Percentiles rank a stretch among this genome's conserved stretches.
Conservation (phyloP, 2,113 vertebrate genomes). For the Acanthisitta chloris region DNA sequence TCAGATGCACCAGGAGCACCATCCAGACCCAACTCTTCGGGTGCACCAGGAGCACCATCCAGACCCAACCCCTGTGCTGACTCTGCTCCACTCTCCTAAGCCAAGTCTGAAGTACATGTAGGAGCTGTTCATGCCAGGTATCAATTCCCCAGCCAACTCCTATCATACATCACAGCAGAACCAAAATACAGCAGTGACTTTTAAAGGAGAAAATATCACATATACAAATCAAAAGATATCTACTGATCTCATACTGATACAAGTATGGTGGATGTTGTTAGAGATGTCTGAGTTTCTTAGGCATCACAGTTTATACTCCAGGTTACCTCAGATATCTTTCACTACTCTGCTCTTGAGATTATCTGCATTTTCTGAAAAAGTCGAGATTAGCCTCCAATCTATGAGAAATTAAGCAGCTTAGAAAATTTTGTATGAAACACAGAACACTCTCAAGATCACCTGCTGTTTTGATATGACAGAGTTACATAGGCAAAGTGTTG, state of each 20-base stretch:
- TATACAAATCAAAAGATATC: neutral
- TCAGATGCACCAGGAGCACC: neutral
- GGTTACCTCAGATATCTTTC: neutral
- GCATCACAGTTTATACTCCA: neutral
- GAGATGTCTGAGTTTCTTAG: neutral
- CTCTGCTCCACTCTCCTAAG: neutral
- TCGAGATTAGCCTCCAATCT: neutral
- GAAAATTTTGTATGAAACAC: neutral
- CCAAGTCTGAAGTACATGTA: neutral
- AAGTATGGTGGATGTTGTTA: rapidly evolving
- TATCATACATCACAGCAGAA: neutral
- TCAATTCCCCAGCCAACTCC: neutral
- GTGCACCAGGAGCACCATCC: neutral
- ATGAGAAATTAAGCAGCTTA: neutral
- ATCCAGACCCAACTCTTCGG: neutral
- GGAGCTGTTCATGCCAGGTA: neutral
- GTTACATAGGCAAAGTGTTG: neutral
- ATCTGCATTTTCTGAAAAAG: neutral
- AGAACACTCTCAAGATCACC: neutral
- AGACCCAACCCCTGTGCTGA: neutral
- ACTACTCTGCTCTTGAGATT: neutral
- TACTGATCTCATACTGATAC: neutral
- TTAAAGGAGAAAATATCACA: neutral
- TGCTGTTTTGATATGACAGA: neutral
- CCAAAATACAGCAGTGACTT: neutral